Evolutionary conservation across 1,140 invertebrate species (phyloP).

Genomic region (Agraylea sexmaculata): DNA sequence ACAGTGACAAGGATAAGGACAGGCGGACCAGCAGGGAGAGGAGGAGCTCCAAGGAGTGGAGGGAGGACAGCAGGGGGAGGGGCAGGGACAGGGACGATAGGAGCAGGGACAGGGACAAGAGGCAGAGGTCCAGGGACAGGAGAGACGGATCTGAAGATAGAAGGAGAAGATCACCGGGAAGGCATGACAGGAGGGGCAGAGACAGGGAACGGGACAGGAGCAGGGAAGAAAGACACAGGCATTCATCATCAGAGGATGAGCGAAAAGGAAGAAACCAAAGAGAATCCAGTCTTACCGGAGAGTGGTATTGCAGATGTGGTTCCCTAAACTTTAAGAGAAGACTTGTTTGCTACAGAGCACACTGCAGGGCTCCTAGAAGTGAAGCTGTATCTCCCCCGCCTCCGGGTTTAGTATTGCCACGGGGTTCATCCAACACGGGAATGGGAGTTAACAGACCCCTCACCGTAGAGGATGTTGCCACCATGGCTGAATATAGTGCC

Average conservation of each 20-base stretch:
- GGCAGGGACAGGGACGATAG: conserved; percentile 24
- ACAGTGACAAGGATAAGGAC: conserved; percentile 5
- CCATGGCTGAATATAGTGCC: conserved; percentile 67
- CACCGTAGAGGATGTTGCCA: conserved; percentile 56
- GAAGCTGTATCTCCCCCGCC: conserved; percentile 24
- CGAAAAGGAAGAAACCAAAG: conserved; percentile 9
- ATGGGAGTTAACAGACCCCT: too few species aligned
- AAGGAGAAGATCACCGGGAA: not conserved
- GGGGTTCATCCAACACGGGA: conserved; percentile 26
- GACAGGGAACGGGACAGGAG: not conserved
- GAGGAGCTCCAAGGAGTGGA: conserved; percentile 7
- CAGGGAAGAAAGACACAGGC: conserved; percentile 5
- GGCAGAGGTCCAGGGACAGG: not conserved
- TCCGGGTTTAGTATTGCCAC: conserved; percentile 24
- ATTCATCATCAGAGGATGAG: conserved; percentile 17
- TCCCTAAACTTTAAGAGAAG: conserved; percentile 37
- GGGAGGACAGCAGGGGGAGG: conserved; percentile 22
- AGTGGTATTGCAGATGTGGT: conserved; percentile 40
- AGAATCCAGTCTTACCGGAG: conserved; percentile 21
- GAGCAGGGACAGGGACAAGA: conserved; percentile 16
- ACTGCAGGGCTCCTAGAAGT: conserved; percentile 31
- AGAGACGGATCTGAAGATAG: conserved; percentile 18
- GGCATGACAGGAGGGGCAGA: not conserved
- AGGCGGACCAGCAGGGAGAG: too few species aligned
- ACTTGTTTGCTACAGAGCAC: conserved; percentile 32